Conservation (phyloP, 2,113 vertebrate species). For the Pachypanchax playfairii region DNA sequence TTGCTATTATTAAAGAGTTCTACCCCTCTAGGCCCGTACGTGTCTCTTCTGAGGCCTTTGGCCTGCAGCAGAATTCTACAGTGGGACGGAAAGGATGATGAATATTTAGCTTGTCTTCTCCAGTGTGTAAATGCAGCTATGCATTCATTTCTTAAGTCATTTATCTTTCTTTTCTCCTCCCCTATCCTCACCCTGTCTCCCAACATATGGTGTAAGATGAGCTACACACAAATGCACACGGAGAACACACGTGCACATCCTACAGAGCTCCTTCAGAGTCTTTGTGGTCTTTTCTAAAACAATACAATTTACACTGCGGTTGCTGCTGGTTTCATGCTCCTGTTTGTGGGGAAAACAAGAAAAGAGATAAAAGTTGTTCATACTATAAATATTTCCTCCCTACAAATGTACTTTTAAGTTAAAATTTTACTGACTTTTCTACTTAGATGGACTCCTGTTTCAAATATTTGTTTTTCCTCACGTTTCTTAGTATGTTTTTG, state of each 20-base stretch:
- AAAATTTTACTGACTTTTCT: not conserved
- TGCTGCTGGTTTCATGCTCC: not conserved
- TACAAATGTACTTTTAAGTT: not conserved
- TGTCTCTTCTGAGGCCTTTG: conserved; percentile 46
- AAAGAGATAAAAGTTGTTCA: not conserved
- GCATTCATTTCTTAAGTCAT: conserved; percentile 76
- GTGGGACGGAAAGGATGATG: conserved; percentile 56
- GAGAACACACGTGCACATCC: conserved; percentile 6
- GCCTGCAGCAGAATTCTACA: conserved; percentile 48
- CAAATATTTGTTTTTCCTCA: not conserved
- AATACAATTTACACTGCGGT: not conserved
- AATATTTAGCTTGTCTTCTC: conserved; percentile 67
- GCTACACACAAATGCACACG: conserved; percentile 32
- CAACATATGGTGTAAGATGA: conserved; percentile 74
- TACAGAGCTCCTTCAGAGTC: conserved; percentile 17
- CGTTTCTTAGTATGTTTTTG: no score
- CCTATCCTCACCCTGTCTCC: conserved; percentile 68
- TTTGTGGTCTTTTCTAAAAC: conserved; percentile 12
- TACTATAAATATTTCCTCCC: not conserved
- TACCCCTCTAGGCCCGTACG: conserved; percentile 22
- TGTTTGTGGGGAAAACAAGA: not conserved
- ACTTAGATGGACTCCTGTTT: not conserved
- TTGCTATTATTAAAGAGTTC: conserved; percentile 28
- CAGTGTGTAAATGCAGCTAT: conserved; percentile 71
- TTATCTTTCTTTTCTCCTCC: conserved; percentile 70